Evolutionary conservation across 2,113 vertebrate species (phyloP).

Genomic region (Gorilla gorilla): DNA sequence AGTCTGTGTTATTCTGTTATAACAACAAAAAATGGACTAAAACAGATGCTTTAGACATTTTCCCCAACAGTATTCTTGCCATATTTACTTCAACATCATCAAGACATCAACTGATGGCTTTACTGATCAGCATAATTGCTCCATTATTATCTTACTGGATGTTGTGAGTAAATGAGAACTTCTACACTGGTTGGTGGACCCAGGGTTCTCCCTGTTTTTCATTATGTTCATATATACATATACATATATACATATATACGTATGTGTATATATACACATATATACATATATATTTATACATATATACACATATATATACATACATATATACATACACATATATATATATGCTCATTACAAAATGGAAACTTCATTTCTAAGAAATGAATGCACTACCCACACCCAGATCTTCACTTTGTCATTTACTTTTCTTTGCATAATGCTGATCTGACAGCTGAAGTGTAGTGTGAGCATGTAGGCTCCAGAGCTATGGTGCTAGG

Average conservation of each 20-base stretch:
- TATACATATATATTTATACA: background rate
- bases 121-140: background rate
- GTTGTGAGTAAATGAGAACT: background rate
- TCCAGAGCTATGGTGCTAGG: background rate
- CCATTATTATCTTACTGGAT: background rate
- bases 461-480: background rate
- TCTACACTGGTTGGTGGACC: background rate
- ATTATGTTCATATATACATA: background rate
- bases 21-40: background rate
- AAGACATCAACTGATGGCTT: background rate
- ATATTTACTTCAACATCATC: background rate
- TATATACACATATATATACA: background rate
- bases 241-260: background rate
- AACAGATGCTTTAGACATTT: background rate
- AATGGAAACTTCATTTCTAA: background rate
- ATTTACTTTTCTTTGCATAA: background rate
- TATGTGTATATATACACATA: too few relatives aligned
- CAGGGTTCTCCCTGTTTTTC: background rate
- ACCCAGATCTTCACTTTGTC: background rate
- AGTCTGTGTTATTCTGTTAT: background rate
- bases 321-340: background rate
- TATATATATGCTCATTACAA: background rate
- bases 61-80: background rate
- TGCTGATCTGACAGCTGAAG: background rate
- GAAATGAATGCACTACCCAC: background rate